phyloP scores from a whole-genome alignment of 1,140 invertebrate genomes.

The Ephestia elutella region DNA sequence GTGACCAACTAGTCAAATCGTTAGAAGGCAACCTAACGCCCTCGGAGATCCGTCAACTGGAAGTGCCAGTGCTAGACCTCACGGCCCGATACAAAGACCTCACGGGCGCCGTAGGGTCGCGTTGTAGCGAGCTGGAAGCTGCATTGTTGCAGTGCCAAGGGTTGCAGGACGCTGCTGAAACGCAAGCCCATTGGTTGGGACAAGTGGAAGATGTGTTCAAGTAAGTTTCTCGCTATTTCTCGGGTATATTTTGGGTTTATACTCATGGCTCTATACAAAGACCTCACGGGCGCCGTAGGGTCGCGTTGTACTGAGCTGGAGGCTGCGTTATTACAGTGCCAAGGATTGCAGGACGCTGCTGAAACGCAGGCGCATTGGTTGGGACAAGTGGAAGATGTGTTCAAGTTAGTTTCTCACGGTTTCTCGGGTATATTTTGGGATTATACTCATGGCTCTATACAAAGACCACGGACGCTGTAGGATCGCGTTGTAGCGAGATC shows the following conservation, averaged over 20 bases:
- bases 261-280: conserved; percentile 45
- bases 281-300: conserved; percentile 81
- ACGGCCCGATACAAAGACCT: conserved; percentile 86
- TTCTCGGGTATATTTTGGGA: neutral
- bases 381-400: conserved; percentile 86
- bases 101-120: conserved; percentile 80
- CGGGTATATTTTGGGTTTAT: neutral
- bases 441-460: conserved; percentile 1
- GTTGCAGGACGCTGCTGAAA: conserved; percentile 93
- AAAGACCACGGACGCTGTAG: conserved; percentile 80
- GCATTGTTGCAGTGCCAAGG: conserved; percentile 94
- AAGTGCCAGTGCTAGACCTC: conserved; percentile 85
- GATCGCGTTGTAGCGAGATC: conserved; percentile 86
- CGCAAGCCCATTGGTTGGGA: conserved; percentile 88
- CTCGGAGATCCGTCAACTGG: conserved; percentile 84
- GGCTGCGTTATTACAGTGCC: conserved; percentile 91
- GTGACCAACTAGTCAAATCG: conserved; percentile 82
- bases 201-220: conserved; percentile 89
- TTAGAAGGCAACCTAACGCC: conserved; percentile 87
- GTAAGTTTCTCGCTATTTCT: conserved; percentile 52
- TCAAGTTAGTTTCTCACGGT: conserved; percentile 76
- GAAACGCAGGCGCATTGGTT: conserved; percentile 91
- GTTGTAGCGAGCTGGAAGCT: conserved; percentile 90
- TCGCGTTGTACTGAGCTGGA: conserved; percentile 90
- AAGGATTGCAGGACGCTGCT: conserved; percentile 94